Evolutionary conservation across 2,888 invertebrate species (phyloP).

Genomic region (Pachliopta kotzebuea): DNA sequence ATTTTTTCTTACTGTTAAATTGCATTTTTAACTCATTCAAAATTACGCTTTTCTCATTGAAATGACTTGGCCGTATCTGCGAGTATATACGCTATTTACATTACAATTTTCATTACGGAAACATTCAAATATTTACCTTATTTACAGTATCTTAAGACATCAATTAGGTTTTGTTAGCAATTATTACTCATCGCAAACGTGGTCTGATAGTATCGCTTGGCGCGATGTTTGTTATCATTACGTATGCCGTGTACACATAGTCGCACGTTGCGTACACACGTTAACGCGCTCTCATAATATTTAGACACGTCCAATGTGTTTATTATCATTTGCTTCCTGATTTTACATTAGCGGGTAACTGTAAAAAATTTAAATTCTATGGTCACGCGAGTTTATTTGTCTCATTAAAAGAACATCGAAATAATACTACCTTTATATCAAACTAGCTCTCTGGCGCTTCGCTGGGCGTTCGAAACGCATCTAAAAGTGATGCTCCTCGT

Average conservation of each 20-base stretch:
- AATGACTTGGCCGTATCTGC: background rate
- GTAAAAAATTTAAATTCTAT: constrained; percentile 5
- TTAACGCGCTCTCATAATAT: constrained; percentile 27
- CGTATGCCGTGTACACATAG: constrained; percentile 24
- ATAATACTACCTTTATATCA: no score
- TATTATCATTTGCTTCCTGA: constrained; percentile 22
- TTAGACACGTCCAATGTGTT: constrained; percentile 26
- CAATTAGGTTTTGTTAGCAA: background rate
- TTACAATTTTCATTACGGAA: constrained; percentile 6
- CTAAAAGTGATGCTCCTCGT: no score
- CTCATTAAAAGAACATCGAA: background rate
- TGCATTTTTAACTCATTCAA: background rate
- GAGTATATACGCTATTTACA: constrained; percentile 4
- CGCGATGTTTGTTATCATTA: constrained; percentile 26
- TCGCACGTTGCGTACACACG: constrained; percentile 12
- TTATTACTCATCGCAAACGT: constrained; percentile 15
- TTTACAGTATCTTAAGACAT: constrained; percentile 1
- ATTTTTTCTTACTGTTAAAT: background rate
- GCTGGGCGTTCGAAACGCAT: no score
- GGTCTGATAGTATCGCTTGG: constrained; percentile 20
- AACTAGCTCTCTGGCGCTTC: no score
- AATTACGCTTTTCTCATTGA: background rate
- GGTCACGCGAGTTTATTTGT: background rate
- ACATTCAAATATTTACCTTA: constrained; percentile 9
- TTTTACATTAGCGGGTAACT: constrained; percentile 13